Evolutionary conservation across 2,797 vertebrate species (phyloP).

Genomic region (Protosalanx chinensis): DNA sequence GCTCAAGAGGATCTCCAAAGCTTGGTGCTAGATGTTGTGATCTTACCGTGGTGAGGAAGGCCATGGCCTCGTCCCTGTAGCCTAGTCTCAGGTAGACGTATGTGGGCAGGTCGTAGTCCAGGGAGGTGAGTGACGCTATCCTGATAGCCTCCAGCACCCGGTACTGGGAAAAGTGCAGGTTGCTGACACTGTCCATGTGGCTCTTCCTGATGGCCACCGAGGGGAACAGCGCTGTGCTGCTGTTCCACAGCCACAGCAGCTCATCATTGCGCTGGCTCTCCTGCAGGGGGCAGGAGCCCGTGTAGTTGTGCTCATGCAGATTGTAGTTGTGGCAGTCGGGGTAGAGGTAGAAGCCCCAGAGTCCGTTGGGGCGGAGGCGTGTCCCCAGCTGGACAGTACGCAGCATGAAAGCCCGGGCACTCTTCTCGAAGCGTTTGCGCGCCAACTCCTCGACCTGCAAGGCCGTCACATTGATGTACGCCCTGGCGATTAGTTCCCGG

Average conservation of each 20-base stretch:
- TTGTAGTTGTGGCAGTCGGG: constrained; percentile 84
- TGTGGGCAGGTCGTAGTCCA: constrained; percentile 68
- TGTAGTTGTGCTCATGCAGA: constrained; percentile 71
- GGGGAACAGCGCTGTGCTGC: constrained; percentile 76
- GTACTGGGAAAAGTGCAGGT: constrained; percentile 76
- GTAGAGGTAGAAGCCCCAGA: constrained; percentile 84
- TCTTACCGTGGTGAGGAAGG: constrained; percentile 75
- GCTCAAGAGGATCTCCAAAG: neutral
- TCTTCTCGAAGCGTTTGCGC: constrained; percentile 75
- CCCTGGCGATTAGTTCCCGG: constrained; percentile 65
- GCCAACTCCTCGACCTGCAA: constrained; percentile 70
- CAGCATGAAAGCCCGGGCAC: constrained; percentile 77
- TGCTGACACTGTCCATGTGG: constrained; percentile 64
- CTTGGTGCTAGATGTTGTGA: too few species aligned
- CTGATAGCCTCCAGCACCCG: constrained; percentile 73
- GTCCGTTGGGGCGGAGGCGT: constrained; percentile 69
- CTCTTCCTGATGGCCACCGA: constrained; percentile 72
- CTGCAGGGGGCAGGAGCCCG: constrained; percentile 70
- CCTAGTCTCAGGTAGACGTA: constrained; percentile 77
- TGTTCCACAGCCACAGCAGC: constrained; percentile 81
- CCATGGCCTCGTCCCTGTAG: constrained; percentile 71
- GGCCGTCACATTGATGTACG: constrained; percentile 67
- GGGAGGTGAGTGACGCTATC: constrained; percentile 69
- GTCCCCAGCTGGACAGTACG: constrained; percentile 75
- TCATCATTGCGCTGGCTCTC: constrained; percentile 78